phyloP scores from a whole-genome alignment of 2,113 vertebrate species.

The Mobula birostris region DNA sequence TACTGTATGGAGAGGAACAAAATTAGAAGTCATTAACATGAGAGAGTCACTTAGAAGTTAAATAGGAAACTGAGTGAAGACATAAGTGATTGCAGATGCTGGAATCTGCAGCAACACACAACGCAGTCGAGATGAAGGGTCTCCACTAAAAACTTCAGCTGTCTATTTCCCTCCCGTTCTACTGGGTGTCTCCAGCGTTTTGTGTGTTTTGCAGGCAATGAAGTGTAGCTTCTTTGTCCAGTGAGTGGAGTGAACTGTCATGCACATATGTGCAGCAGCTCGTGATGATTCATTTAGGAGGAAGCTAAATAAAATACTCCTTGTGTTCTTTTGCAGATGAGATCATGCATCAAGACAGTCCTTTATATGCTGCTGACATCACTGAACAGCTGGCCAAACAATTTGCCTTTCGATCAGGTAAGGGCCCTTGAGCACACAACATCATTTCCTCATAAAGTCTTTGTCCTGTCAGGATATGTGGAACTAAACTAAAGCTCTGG shows the following conservation, averaged over 20 bases:
- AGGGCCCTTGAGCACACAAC: slow-evolving; percentile 39
- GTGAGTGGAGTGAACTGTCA: neutral
- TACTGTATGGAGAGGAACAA: neutral
- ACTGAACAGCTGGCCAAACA: slow-evolving; percentile 79
- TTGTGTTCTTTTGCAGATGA: slow-evolving; percentile 67
- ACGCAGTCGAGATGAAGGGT: too few relatives aligned
- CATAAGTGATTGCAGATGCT: too few relatives aligned
- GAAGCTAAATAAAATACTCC: neutral
- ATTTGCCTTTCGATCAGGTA: slow-evolving; percentile 91
- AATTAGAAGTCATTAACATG: neutral
- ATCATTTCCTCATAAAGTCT: neutral
- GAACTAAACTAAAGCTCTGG: neutral
- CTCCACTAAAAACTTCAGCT: too few relatives aligned
- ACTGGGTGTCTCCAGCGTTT: too few relatives aligned
- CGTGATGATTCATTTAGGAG: neutral
- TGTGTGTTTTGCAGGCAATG: neutral
- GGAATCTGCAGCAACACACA: too few relatives aligned
- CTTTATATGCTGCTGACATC: slow-evolving; percentile 81
- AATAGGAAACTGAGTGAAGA: neutral
- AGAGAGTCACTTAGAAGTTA: neutral
- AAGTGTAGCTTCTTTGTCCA: neutral
- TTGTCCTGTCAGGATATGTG: neutral
- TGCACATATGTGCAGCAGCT: neutral
- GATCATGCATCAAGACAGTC: slow-evolving; percentile 91
- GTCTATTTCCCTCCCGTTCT: too few relatives aligned